Evolutionary conservation across 23 tunicate species (phyloP), one percentile per base, ranked within the genome.

Genomic region (Halocynthia roretzi): DNA sequence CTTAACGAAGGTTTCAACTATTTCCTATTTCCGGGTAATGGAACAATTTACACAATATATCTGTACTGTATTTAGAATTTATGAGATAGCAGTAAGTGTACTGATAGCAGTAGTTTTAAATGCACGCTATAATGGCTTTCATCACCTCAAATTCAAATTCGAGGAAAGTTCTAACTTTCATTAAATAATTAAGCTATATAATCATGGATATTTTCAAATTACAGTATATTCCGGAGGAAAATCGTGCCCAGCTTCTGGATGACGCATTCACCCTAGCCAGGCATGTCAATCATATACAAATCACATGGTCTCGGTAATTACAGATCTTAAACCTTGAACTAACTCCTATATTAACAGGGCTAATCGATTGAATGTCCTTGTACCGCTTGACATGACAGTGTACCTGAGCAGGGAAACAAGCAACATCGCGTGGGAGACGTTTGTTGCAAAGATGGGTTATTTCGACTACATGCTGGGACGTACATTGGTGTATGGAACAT

Each of bases 241-340:
- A 68, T 62, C 56, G 91, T 69, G 93, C 76, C 7, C 93, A 87
- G 51, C 51, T 87, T 31, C 61, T 87, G 18, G 73, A 87, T 49
- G 93, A 87, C 62, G 93, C 86, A 0, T 87, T 87, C 68, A 72
- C 60, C 2, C 83, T 87, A 18, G 93, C 93, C 20, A 87, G 93
- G 93, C 81, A 80, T 11, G 72, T 40, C 5, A 17, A 18, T 62
- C 17, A 14, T 0, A 17, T 72, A 50, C 2, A 44, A 49, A 0
- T 1, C 12, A 18, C 15, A 51, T 72, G 14, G 1, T 44, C 72
- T 68, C 2, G 14, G 2, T 68, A 21, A 68, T 68, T 5, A 20
- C 23, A 5, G 72, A 68, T 4, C 1, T 31, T 0, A 31, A 31
- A 31, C 44, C 44, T 4, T 31, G 4, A 31, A 31, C 44, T 31